A percentile compares a stretch with the other conserved stretches of the same genome.
phyloP scores from a whole-genome alignment of 2,888 invertebrate species.

The Esperia sulphurella region DNA sequence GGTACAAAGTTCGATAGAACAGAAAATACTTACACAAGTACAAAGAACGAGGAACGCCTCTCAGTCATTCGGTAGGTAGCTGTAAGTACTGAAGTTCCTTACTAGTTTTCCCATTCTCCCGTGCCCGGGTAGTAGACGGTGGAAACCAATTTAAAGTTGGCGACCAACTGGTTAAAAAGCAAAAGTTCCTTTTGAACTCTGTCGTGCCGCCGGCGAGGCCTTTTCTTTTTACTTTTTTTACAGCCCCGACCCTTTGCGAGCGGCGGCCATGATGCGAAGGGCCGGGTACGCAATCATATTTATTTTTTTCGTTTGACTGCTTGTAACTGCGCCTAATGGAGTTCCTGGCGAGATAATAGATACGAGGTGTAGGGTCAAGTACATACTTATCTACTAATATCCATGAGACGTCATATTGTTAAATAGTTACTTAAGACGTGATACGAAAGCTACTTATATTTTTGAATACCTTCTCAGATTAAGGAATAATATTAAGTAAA shows the following conservation, averaged over 20 bases:
- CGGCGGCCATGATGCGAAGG: slow-evolving; percentile 52
- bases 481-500: too few species aligned
- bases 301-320: slow-evolving; percentile 19
- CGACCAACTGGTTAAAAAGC: slow-evolving; percentile 70
- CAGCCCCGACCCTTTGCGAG: slow-evolving; percentile 54
- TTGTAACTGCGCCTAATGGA: slow-evolving; percentile 1
- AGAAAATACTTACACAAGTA: slow-evolving; percentile 4
- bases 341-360: neutral
- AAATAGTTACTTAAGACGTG: too few species aligned
- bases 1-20: slow-evolving; percentile 15
- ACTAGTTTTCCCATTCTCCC: slow-evolving; percentile 58
- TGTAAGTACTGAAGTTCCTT: slow-evolving; percentile 29
- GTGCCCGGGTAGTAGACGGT: slow-evolving; percentile 38
- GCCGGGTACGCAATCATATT: slow-evolving; percentile 36
- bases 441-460: too few species aligned
- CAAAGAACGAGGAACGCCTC: slow-evolving; percentile 1
- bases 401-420: too few species aligned
- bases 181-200: slow-evolving; percentile 66
- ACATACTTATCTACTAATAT: neutral
- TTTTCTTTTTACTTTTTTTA: slow-evolving; percentile 65
- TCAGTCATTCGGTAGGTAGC: slow-evolving; percentile 11
- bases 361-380: neutral
- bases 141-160: slow-evolving; percentile 73
- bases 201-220: slow-evolving; percentile 44
- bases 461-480: too few species aligned